A percentile compares a stretch with the other conserved stretches of the same genome.
phyloP scores from a whole-genome alignment of 2,888 invertebrate species.

The Salpingus planirostris region DNA sequence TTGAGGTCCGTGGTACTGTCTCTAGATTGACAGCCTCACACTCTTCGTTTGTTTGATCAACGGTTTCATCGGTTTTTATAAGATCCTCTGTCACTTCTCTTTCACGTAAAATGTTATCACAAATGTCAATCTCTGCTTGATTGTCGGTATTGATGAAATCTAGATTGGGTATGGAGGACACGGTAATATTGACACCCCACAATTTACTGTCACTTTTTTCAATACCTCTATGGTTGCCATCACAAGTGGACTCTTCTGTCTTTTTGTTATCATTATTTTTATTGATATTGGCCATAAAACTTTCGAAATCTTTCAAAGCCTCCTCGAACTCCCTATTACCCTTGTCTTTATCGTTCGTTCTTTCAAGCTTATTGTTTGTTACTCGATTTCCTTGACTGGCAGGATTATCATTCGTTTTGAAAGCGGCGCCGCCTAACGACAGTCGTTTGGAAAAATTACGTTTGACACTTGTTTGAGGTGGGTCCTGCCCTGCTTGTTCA shows the following conservation, averaged over 20 bases:
- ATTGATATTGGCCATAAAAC: conserved; percentile 22
- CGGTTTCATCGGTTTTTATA: neutral
- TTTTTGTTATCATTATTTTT: conserved; percentile 10
- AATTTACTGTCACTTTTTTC: too few species aligned
- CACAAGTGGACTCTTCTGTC: too few species aligned
- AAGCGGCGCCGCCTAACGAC: too few species aligned
- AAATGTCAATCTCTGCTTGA: too few species aligned
- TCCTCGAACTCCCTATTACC: conserved; percentile 16
- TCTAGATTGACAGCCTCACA: too few species aligned
- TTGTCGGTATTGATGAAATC: too few species aligned
- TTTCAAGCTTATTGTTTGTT: neutral
- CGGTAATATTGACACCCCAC: conserved; percentile 29
- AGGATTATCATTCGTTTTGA: too few species aligned
- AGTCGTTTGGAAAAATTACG: neutral
- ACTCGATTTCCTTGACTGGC: neutral
- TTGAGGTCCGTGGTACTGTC: too few species aligned
- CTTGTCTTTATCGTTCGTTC: neutral
- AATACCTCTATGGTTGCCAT: too few species aligned
- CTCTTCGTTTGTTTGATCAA: too few species aligned
- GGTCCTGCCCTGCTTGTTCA: too few species aligned
- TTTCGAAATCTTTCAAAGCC: conserved; percentile 25
- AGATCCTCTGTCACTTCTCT: conserved; percentile 1
- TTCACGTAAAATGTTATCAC: too few species aligned
- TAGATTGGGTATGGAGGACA: conserved; percentile 24
- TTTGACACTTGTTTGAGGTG: neutral